Percentiles rank a stretch among this genome's conserved stretches.
These are phyloP conservation scores for Stichodactyla mertensii DNA, from an alignment of 64 coral and sea anemone genomes.

Conservation along the genomic window DNA sequence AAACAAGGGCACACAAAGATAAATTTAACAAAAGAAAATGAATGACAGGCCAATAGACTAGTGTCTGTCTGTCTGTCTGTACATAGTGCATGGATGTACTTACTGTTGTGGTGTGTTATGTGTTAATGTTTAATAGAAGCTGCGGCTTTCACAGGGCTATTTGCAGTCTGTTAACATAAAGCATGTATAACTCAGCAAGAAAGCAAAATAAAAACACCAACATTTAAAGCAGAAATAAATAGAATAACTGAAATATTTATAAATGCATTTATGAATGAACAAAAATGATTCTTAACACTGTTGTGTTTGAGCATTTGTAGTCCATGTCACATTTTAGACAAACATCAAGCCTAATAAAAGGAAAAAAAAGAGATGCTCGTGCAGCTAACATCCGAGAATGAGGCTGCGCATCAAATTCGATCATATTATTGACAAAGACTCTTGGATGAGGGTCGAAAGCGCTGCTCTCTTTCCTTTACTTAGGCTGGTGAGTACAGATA, in stretches of 20 bases:
- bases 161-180: slow-evolving; percentile 26
- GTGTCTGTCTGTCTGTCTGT: slow-evolving; percentile 6
- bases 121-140: slow-evolving; percentile 28
- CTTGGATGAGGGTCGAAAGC: too few species aligned
- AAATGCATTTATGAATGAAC: background rate
- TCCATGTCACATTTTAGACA: too few species aligned
- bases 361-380: too few species aligned
- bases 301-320: too few species aligned
- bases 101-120: background rate
- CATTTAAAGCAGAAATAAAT: too few species aligned
- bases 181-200: background rate
- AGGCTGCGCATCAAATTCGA: too few species aligned
- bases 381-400: too few species aligned
- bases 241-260: background rate
- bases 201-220: background rate
- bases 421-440: too few species aligned
- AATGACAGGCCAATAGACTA: background rate
- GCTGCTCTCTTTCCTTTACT: too few species aligned
- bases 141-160: slow-evolving; percentile 8
- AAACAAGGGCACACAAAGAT: too few species aligned
- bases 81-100: background rate
- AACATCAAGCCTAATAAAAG: too few species aligned
- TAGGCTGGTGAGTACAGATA: too few species aligned
- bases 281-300: background rate
- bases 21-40: background rate